Percentiles rank a stretch among this genome's conserved stretches.
Conservation (phyloP, 2,797 vertebrate genomes). For the Orientallactaga sibirica region DNA sequence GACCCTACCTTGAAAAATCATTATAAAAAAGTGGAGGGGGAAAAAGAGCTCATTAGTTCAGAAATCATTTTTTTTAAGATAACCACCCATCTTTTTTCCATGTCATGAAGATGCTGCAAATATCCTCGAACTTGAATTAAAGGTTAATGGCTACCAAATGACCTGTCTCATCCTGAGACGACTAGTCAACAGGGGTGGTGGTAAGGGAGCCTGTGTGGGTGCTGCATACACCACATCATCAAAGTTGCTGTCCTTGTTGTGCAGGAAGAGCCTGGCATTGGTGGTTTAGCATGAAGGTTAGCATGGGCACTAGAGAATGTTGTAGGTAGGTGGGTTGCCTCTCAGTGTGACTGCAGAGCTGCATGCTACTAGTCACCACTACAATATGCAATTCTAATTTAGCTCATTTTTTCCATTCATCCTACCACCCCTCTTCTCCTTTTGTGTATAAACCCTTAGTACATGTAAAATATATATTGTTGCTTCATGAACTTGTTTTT, state of each 20-base stretch:
- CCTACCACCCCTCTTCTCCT: neutral
- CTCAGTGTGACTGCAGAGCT: neutral
- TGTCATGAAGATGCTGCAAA: constrained; percentile 4
- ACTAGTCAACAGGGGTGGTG: neutral
- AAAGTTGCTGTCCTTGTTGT: neutral
- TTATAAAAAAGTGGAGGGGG: too few relatives aligned
- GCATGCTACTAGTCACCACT: neutral
- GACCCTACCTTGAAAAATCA: too few relatives aligned
- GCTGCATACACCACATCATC: neutral
- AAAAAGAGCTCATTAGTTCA: constrained; percentile 7
- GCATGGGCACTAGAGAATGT: neutral
- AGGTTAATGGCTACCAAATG: neutral
- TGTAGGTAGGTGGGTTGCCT: neutral
- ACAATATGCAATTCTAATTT: neutral
- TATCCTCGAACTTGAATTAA: constrained; percentile 29
- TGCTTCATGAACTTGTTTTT: constrained; percentile 12
- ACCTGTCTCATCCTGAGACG: neutral
- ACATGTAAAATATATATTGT: neutral
- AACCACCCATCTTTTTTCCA: neutral
- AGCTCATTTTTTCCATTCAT: neutral
- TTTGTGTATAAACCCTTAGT: neutral
- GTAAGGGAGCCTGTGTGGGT: neutral
- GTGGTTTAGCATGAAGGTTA: neutral
- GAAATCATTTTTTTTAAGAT: neutral
- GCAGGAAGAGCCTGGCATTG: neutral